Evolutionary conservation across 2,797 vertebrate genomes (phyloP).

Genomic region (Liasis olivaceus): DNA sequence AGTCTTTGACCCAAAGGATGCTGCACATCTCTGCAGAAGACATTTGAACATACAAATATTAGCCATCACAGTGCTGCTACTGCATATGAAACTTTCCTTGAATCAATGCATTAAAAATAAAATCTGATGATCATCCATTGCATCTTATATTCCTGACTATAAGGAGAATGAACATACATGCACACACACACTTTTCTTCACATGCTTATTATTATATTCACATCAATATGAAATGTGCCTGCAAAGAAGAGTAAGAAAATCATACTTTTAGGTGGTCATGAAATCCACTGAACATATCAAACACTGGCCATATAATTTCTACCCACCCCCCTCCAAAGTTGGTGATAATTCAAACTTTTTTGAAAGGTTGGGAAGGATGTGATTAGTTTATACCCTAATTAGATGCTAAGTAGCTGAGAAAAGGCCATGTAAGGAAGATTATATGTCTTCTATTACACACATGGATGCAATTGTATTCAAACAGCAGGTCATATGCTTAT

Average conservation of each 20-base stretch:
- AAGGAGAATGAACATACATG: too few relatives aligned
- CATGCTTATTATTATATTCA: neutral
- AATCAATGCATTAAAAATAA: neutral
- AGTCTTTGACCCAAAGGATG: too few relatives aligned
- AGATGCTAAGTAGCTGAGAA: conserved; percentile 25
- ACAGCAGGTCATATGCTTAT: conserved; percentile 64
- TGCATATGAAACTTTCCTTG: neutral
- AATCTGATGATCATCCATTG: neutral
- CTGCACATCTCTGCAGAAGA: neutral
- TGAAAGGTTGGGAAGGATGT: conserved; percentile 30
- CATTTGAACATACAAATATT: neutral
- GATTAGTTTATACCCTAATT: conserved; percentile 41
- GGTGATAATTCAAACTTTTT: neutral
- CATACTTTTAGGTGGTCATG: neutral
- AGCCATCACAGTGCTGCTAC: neutral
- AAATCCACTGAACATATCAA: neutral
- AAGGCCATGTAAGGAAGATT: conserved; percentile 41
- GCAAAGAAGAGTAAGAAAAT: conserved; percentile 3
- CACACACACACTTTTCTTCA: neutral
- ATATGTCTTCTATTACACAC: conserved; percentile 58
- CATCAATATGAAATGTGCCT: neutral
- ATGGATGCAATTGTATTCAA: conserved; percentile 71
- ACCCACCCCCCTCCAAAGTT: neutral
- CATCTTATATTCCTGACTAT: conserved; percentile 10
- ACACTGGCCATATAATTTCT: neutral